Evolutionary conservation across 2,797 vertebrate species (phyloP).

Genomic region (Anguilla marmorata): DNA sequence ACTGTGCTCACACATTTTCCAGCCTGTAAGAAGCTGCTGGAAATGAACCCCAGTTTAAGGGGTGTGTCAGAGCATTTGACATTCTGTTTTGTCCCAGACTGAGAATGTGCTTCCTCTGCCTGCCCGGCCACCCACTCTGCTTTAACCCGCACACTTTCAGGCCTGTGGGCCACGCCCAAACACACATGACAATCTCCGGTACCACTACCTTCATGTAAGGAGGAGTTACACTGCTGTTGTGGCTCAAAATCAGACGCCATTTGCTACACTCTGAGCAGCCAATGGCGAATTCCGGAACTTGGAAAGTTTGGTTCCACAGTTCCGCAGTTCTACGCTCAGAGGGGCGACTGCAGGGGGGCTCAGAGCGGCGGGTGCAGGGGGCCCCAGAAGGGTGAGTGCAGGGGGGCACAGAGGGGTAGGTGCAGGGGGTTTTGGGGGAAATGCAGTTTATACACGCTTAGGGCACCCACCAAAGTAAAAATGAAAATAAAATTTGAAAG

Average conservation of each 20-base stretch:
- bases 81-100: slow-evolving; percentile 41
- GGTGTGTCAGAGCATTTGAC: slow-evolving; percentile 53
- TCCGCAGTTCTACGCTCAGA: too few relatives aligned
- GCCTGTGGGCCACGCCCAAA: not conserved
- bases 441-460: not conserved
- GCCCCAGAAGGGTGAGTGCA: too few relatives aligned
- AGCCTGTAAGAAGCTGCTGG: slow-evolving; percentile 47
- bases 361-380: too few relatives aligned
- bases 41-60: slow-evolving; percentile 51
- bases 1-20: slow-evolving; percentile 16
- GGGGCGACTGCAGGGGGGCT: too few relatives aligned
- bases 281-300: too few relatives aligned
- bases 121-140: slow-evolving; percentile 36
- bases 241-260: too few relatives aligned
- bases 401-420: not conserved
- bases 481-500: not conserved
- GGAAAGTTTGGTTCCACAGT: too few relatives aligned
- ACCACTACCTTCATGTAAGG: too few relatives aligned
- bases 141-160: slow-evolving; percentile 1
- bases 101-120: slow-evolving; percentile 27
- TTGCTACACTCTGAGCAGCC: too few relatives aligned
- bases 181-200: too few relatives aligned
- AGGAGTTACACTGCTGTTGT: too few relatives aligned
- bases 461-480: not conserved
- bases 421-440: not conserved